phyloP scores from a whole-genome alignment of 2,888 invertebrate species.

The Nymphalis polychloros region DNA sequence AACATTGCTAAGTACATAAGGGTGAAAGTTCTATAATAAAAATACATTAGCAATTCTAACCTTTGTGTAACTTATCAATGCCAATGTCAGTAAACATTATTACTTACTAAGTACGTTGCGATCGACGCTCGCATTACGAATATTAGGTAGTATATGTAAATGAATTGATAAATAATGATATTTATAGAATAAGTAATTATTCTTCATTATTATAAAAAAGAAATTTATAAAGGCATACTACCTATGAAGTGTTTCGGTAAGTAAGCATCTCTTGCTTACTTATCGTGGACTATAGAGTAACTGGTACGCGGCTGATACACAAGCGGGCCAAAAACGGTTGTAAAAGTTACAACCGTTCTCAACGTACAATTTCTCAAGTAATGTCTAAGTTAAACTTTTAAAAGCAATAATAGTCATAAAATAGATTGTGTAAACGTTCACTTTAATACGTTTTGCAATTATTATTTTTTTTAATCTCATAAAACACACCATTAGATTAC shows the following conservation, averaged over 20 bases:
- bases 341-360: too few species aligned
- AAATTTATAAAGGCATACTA: too few species aligned
- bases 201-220: too few species aligned
- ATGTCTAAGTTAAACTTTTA: not conserved
- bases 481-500: slow-evolving; percentile 10
- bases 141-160: not conserved
- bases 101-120: not conserved
- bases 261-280: too few species aligned
- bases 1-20: too few species aligned
- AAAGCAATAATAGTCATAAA: not conserved
- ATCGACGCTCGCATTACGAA: not conserved
- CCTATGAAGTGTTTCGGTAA: too few species aligned
- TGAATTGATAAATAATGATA: too few species aligned
- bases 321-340: too few species aligned
- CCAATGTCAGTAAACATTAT: not conserved
- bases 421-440: slow-evolving; percentile 4
- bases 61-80: not conserved
- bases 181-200: too few species aligned
- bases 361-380: not conserved
- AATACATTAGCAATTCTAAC: not conserved
- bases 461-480: not conserved
- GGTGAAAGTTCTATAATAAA: too few species aligned
- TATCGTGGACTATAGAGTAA: too few species aligned
- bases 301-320: too few species aligned
- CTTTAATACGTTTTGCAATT: slow-evolving; percentile 6